These are phyloP conservation scores for Hyposmocoma kahamanoa DNA, from an alignment of 1,140 invertebrate genomes.

Conservation along the genomic window DNA sequence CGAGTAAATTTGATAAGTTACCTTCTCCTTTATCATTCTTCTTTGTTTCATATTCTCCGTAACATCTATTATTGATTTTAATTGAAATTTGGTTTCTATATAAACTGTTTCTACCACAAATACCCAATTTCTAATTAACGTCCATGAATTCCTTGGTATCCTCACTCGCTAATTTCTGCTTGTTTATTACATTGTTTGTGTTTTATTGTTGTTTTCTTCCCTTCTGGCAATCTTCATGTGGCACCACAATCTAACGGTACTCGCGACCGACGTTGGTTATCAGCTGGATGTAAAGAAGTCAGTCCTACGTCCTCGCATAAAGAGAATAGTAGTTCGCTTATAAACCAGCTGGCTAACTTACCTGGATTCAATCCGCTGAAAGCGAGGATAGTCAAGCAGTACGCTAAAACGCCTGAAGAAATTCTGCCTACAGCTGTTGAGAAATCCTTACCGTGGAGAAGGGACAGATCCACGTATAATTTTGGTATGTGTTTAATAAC, in stretches of 20 bases:
- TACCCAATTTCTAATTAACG: neutral
- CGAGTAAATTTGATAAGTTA: neutral
- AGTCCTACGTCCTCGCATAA: slow-evolving; percentile 73
- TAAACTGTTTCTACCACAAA: neutral
- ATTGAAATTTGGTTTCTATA: neutral
- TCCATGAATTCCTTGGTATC: too few relatives aligned
- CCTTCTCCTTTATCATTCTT: slow-evolving; percentile 1
- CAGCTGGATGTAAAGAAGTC: slow-evolving; percentile 70
- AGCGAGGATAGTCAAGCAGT: slow-evolving; percentile 78
- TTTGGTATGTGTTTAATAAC: slow-evolving; percentile 66
- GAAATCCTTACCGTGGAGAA: slow-evolving; percentile 83
- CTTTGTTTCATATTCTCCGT: neutral
- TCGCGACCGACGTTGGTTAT: slow-evolving; percentile 52
- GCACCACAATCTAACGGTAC: slow-evolving; percentile 51
- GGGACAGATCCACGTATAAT: slow-evolving; percentile 78
- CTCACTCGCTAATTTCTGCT: slow-evolving; percentile 34
- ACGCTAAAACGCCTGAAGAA: slow-evolving; percentile 75
- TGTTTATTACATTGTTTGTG: slow-evolving; percentile 51
- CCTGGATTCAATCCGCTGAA: slow-evolving; percentile 78
- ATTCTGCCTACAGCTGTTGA: slow-evolving; percentile 81
- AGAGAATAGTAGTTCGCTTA: slow-evolving; percentile 78
- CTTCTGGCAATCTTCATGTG: slow-evolving; percentile 67
- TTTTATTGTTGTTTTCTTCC: slow-evolving; percentile 70
- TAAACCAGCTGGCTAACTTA: slow-evolving; percentile 78
- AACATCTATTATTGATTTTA: neutral